Conservation (phyloP, 2,797 vertebrate genomes). For the Mastacembelus armatus region DNA sequence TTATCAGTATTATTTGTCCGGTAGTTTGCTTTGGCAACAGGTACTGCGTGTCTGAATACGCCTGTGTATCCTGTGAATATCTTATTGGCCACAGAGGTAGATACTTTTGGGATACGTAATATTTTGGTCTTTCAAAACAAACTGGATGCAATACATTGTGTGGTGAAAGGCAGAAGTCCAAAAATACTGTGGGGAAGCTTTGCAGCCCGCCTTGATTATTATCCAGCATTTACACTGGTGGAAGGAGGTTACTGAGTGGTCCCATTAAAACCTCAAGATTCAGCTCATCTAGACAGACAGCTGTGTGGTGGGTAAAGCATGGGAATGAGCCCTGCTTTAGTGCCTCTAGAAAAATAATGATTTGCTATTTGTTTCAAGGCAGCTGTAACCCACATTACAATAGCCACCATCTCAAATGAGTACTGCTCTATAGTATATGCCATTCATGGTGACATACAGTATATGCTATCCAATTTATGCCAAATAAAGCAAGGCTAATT, state of each 20-base stretch:
- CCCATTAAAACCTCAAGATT: constrained; percentile 40
- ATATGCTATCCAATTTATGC: constrained; percentile 28
- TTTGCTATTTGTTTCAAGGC: constrained; percentile 29
- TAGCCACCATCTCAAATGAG: not conserved
- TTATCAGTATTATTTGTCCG: constrained; percentile 66
- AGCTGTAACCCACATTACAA: constrained; percentile 11
- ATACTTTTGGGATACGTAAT: constrained; percentile 6
- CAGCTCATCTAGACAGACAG: constrained; percentile 39
- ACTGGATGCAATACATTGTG: not conserved
- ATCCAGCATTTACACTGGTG: constrained; percentile 12
- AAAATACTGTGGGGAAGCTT: constrained; percentile 30
- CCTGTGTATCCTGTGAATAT: constrained; percentile 10
- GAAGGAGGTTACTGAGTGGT: constrained; percentile 22
- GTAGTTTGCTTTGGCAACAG: constrained; percentile 58
- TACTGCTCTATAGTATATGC: not conserved
- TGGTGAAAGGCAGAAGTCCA: constrained; percentile 15
- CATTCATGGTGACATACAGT: constrained; percentile 13
- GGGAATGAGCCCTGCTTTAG: constrained; percentile 9
- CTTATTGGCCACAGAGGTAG: constrained; percentile 1
- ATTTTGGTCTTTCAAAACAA: constrained; percentile 20
- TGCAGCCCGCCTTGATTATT: constrained; percentile 35
- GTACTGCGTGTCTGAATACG: constrained; percentile 31
- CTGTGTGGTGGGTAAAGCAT: constrained; percentile 30
- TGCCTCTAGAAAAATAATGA: constrained; percentile 34
- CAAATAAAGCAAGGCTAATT: constrained; percentile 54